These are phyloP conservation scores for Gymnoscopelus braueri DNA, from an alignment of 2,797 vertebrate species.

Conservation along the genomic window DNA sequence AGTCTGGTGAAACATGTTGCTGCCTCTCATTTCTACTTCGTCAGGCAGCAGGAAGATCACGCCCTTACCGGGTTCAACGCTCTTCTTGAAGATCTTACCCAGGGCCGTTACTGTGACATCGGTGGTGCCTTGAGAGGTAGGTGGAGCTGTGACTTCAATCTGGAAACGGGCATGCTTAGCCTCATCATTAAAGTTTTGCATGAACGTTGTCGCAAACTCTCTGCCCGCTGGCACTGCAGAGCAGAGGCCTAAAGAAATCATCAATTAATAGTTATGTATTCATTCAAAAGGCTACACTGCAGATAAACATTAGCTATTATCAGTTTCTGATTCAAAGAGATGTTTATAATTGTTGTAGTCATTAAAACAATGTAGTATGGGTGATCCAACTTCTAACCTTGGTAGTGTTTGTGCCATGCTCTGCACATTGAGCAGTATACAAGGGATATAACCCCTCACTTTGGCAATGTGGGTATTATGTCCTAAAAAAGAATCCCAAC, in stretches of 20 bases:
- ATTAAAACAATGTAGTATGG: too few relatives aligned
- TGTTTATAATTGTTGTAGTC: too few relatives aligned
- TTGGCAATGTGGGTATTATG: too few relatives aligned
- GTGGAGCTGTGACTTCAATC: slow-evolving; percentile 62
- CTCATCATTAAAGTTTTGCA: slow-evolving; percentile 65
- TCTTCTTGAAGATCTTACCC: slow-evolving; percentile 34
- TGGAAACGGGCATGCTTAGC: slow-evolving; percentile 27
- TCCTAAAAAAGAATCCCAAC: slow-evolving; percentile 12
- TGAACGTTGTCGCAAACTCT: slow-evolving; percentile 75
- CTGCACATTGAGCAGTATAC: too few relatives aligned
- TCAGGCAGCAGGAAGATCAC: slow-evolving; percentile 48
- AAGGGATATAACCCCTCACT: too few relatives aligned
- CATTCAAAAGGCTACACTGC: not conserved
- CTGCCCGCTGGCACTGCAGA: slow-evolving; percentile 42
- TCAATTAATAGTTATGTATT: not conserved
- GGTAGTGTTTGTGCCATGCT: too few relatives aligned
- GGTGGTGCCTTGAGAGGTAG: slow-evolving; percentile 40
- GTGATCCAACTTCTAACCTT: too few relatives aligned
- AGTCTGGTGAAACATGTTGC: slow-evolving; percentile 18
- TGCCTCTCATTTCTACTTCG: slow-evolving; percentile 61
- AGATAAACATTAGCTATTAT: not conserved
- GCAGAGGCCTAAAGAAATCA: slow-evolving; percentile 46
- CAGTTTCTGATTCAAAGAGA: not conserved
- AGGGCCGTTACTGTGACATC: slow-evolving; percentile 59
- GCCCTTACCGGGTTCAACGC: slow-evolving; percentile 45